These are phyloP conservation scores for Calephelis nemesis DNA, from an alignment of 1,140 invertebrate genomes.

Conservation along the genomic window DNA sequence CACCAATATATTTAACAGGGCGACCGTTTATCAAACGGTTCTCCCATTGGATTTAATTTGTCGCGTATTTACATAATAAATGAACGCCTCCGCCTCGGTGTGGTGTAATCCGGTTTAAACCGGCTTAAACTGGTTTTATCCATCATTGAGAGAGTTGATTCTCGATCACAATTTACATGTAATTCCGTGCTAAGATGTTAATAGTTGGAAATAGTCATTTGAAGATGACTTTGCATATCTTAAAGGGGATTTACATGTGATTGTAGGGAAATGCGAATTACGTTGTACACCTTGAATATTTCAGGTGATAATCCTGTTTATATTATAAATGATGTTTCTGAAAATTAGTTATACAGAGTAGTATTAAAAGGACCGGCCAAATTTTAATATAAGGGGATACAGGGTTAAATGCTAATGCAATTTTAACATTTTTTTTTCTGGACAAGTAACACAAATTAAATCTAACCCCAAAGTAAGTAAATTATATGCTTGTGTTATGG, in stretches of 20 bases:
- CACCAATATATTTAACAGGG: constrained; percentile 46
- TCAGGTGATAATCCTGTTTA: no score
- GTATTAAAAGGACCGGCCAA: no score
- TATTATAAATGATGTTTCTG: no score
- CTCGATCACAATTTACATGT: constrained; percentile 74
- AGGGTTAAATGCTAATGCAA: no score
- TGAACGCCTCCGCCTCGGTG: constrained; percentile 67
- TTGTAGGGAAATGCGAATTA: neutral
- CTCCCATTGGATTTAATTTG: constrained; percentile 76
- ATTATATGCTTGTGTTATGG: no score
- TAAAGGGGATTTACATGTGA: constrained; percentile 1
- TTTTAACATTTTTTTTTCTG: no score
- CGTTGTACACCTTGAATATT: neutral
- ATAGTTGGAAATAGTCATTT: constrained; percentile 48
- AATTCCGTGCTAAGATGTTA: constrained; percentile 60
- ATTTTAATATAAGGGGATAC: no score
- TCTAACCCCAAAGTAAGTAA: no score
- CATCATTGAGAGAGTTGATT: constrained; percentile 72
- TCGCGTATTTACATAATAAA: constrained; percentile 77
- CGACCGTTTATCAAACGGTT: constrained; percentile 70
- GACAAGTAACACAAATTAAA: no score
- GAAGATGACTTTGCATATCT: constrained; percentile 31
- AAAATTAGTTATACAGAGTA: no score
- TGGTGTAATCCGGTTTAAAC: constrained; percentile 71
- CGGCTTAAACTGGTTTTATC: constrained; percentile 69